phyloP scores from a whole-genome alignment of 2,888 invertebrate species.

The Platycheirus albimanus region DNA sequence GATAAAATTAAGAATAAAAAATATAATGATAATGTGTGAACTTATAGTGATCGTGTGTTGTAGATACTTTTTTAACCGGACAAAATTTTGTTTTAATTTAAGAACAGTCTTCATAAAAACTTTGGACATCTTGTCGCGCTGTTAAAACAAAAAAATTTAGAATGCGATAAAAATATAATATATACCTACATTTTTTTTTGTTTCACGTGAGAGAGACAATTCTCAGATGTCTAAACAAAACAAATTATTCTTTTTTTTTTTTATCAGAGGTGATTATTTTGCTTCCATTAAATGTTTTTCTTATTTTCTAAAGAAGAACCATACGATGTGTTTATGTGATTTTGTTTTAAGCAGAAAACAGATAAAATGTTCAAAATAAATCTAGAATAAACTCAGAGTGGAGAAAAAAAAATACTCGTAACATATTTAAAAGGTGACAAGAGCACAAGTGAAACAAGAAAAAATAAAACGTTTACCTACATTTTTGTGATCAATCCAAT shows the following conservation, averaged over 20 bases:
- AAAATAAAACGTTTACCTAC: too few relatives aligned
- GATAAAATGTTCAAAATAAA: slow-evolving; percentile 40
- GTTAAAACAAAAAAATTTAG: slow-evolving; percentile 25
- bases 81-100: background rate
- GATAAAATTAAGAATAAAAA: slow-evolving; percentile 30
- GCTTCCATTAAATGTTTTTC: background rate
- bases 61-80: slow-evolving; percentile 39
- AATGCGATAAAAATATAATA: slow-evolving; percentile 19
- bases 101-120: background rate
- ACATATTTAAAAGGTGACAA: slow-evolving; percentile 48
- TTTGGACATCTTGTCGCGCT: slow-evolving; percentile 45
- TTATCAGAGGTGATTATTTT: slow-evolving; percentile 47
- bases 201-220: slow-evolving; percentile 14
- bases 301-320: background rate
- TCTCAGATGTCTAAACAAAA: slow-evolving; percentile 34
- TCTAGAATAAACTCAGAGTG: slow-evolving; percentile 3
- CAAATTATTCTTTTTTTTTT: slow-evolving; percentile 23
- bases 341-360: slow-evolving; percentile 8
- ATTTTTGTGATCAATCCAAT: too few relatives aligned
- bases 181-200: too few relatives aligned
- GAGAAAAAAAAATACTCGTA: too few relatives aligned
- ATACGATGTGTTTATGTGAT: slow-evolving; percentile 19
- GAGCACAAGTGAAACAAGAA: background rate
- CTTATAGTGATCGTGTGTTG: slow-evolving; percentile 3
- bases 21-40: slow-evolving; percentile 21